A percentile compares a stretch with the other conserved stretches of the same genome.
Conservation (phyloP, 2,888 invertebrate genomes). For the Drosophila niveifrons region DNA sequence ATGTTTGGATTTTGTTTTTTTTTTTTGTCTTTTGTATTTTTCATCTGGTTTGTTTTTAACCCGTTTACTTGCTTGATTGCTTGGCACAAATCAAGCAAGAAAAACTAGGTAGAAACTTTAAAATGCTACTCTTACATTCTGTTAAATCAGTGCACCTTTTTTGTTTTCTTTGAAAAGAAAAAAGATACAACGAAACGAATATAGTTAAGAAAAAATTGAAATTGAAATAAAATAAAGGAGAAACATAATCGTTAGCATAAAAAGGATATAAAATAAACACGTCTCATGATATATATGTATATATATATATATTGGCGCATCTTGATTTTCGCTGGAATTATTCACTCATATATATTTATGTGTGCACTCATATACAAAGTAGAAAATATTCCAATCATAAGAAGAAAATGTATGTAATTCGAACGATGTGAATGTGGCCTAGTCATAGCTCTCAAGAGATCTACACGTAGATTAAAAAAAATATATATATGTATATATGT, state of each 20-base stretch:
- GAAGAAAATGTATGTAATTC: conserved; percentile 9
- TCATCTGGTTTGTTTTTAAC: conserved; percentile 64
- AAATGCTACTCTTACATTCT: conserved; percentile 85
- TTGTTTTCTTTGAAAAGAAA: conserved; percentile 60
- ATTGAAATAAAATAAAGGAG: conserved; percentile 12
- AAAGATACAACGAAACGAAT: conserved; percentile 27
- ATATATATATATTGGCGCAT: conserved; percentile 2
- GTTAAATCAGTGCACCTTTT: conserved; percentile 83
- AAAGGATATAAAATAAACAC: neutral
- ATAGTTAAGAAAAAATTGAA: conserved; percentile 30
- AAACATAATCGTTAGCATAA: neutral
- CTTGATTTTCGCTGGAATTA: conserved; percentile 10
- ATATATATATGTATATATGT: too few species aligned
- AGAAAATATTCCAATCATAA: conserved; percentile 9
- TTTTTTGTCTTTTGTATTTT: conserved; percentile 13
- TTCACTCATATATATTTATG: neutral
- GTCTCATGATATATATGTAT: neutral
- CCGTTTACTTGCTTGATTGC: conserved; percentile 83
- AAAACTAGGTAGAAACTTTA: conserved; percentile 84
- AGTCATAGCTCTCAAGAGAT: conserved; percentile 22
- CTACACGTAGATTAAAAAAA: neutral
- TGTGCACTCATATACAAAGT: too few species aligned
- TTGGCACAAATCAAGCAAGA: conserved; percentile 81
- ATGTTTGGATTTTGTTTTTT: conserved; percentile 38
- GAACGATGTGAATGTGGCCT: conserved; percentile 3